Base-by-base conservation (phyloP, 53 echinoderm and acorn worm genomes). In the Apostichopus leukothele region DNA sequence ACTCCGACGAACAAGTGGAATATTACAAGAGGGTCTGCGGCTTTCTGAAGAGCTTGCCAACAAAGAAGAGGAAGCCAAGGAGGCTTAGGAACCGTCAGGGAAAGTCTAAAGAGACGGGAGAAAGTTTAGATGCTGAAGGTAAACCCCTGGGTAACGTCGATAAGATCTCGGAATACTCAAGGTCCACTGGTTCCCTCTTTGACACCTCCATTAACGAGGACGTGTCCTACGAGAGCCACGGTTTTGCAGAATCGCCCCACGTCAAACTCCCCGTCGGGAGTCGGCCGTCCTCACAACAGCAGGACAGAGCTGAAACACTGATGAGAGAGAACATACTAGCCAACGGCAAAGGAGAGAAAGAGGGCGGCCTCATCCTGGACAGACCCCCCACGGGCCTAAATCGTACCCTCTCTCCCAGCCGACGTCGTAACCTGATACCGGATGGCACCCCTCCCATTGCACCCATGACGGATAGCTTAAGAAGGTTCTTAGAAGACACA, bases 381-480 rank as follows among this genome's bases (percentile, higher is more conserved):
- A 85, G 85, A 85, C 85, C 85, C 19, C 85, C 85, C 57, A 67
- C 85, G 6, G 85, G 85, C 11, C 67, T 85, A 0, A 67, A 60
- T 11, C 26, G 66, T 16, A 67, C 63, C 60, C 50, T 67, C 4
- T 87, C 88, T 21, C 88, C 88, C 1, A 21, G 21, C 13, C 7
- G 75, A 20, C 52, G 55, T 4, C 74, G 88, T 1, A 87, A 87
- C 25, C 75, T 87, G 51, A 87, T 87, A 53, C 88, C 75, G 18
- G 88, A 87, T 16, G 88, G 88, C 21, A 87, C 88, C 74, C 88
- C 88, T 51, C 88, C 88, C 75, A 87, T 87, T 23, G 88, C 88
- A 5, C 88, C 88, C 1, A 52, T 87, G 53, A 87, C 88, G 25
- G 88, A 87, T 12, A 87, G 88, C 23, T 19, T 87, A 26, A 50